Evolutionary conservation across 2,888 invertebrate genomes (phyloP).

Genomic region (Lysandra coridon): DNA sequence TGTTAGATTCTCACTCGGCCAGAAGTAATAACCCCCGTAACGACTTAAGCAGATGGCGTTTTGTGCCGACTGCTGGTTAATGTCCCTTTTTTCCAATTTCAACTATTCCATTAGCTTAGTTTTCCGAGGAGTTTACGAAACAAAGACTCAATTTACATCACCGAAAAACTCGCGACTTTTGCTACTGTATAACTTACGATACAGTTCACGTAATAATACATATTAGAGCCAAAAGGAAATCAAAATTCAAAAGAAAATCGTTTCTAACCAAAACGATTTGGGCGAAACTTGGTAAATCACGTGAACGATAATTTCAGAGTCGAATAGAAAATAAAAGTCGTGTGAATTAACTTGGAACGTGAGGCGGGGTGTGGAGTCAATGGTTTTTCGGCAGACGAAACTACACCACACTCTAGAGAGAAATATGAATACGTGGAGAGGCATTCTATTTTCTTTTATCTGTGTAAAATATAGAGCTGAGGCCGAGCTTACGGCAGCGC

Average conservation of each 20-base stretch:
- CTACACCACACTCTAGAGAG: constrained; percentile 24
- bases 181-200: neutral
- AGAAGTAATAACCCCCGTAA: constrained; percentile 65
- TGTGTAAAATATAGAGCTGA: constrained; percentile 24
- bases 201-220: neutral
- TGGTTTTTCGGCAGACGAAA: constrained; percentile 24
- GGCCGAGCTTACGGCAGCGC: neutral
- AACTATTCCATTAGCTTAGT: constrained; percentile 40
- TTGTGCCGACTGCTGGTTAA: constrained; percentile 60
- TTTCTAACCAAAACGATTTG: neutral
- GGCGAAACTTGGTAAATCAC: too few relatives aligned
- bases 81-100: constrained; percentile 64
- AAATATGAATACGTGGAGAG: constrained; percentile 37
- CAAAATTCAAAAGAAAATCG: neutral
- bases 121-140: neutral
- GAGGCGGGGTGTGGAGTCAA: constrained; percentile 23
- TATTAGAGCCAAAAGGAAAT: neutral
- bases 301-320: constrained; percentile 2
- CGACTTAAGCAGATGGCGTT: constrained; percentile 67
- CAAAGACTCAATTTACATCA: constrained; percentile 1
- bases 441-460: constrained; percentile 33
- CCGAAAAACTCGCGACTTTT: neutral
- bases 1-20: constrained; percentile 46
- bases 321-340: constrained; percentile 1
- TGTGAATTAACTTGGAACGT: constrained; percentile 13